These are phyloP conservation scores for Uloborus diversus DNA, from an alignment of 1,140 invertebrate species.

Conservation along the genomic window DNA sequence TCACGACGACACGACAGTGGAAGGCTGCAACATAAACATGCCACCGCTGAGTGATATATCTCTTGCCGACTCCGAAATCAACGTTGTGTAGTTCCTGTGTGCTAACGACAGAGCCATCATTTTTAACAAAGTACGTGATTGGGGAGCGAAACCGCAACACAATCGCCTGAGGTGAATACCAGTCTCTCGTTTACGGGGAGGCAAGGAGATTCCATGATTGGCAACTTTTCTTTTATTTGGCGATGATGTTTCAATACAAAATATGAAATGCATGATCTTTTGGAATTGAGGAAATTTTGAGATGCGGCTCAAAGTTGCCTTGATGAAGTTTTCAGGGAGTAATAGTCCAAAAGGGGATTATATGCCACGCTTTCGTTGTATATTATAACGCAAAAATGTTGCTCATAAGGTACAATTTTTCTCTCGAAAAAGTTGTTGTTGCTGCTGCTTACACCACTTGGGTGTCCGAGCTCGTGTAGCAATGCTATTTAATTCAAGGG, in stretches of 20 bases:
- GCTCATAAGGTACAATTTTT: no score
- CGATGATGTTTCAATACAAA: not conserved
- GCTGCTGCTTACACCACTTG: no score
- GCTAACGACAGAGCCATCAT: slow-evolving; percentile 55
- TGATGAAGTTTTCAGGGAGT: no score
- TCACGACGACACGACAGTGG: slow-evolving; percentile 28
- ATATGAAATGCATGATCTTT: no score
- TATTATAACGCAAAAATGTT: no score
- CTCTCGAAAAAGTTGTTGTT: no score
- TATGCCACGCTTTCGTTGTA: no score
- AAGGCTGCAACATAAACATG: slow-evolving; percentile 53
- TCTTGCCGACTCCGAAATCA: slow-evolving; percentile 37
- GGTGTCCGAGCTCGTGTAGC: no score
- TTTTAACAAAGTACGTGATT: slow-evolving; percentile 57
- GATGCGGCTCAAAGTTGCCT: no score
- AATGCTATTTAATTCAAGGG: no score
- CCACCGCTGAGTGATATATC: slow-evolving; percentile 55
- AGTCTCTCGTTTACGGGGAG: not conserved
- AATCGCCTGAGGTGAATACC: slow-evolving; percentile 50
- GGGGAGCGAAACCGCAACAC: slow-evolving; percentile 54
- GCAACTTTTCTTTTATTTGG: not conserved
- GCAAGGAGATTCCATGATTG: not conserved
- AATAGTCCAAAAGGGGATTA: no score
- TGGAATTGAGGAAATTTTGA: no score
- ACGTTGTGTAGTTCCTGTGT: slow-evolving; percentile 54